Evolutionary conservation across 2,797 vertebrate genomes (phyloP).

Genomic region (Lacerta agilis): DNA sequence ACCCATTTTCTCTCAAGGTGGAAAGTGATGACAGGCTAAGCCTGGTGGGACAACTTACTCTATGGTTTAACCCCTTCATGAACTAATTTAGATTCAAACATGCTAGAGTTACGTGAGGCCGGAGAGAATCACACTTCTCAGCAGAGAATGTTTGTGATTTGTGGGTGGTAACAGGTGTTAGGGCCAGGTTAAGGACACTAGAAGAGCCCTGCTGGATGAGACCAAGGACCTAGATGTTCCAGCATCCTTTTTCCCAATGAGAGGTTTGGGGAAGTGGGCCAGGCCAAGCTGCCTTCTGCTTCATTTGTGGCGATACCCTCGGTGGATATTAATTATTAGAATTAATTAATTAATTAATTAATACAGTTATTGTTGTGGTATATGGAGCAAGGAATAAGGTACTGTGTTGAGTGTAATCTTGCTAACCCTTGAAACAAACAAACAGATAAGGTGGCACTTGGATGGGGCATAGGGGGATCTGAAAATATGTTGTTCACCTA

Average conservation of each 20-base stretch:
- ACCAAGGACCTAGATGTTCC: background rate
- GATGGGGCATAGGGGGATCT: background rate
- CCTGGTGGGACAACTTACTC: too few relatives aligned
- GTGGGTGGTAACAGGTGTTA: background rate
- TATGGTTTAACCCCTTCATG: too few relatives aligned
- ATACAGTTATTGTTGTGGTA: background rate
- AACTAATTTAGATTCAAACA: too few relatives aligned
- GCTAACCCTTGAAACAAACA: background rate
- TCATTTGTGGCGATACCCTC: background rate
- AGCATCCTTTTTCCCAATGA: background rate
- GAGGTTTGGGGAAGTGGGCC: background rate
- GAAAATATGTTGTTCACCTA: background rate
- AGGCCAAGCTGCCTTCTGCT: background rate
- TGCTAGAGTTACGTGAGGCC: too few relatives aligned
- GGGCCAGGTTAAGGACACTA: background rate
- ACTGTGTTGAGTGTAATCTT: background rate
- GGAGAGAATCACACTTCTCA: background rate
- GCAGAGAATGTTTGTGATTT: background rate
- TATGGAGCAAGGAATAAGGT: background rate
- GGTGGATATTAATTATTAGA: background rate
- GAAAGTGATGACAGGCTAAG: too few relatives aligned
- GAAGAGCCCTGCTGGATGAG: background rate
- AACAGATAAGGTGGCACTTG: background rate
- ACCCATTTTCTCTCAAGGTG: too few relatives aligned
- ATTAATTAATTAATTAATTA: too few relatives aligned